Evolutionary conservation across 1,140 invertebrate species (phyloP).

Genomic region (Gonioctena quinquepunctata): DNA sequence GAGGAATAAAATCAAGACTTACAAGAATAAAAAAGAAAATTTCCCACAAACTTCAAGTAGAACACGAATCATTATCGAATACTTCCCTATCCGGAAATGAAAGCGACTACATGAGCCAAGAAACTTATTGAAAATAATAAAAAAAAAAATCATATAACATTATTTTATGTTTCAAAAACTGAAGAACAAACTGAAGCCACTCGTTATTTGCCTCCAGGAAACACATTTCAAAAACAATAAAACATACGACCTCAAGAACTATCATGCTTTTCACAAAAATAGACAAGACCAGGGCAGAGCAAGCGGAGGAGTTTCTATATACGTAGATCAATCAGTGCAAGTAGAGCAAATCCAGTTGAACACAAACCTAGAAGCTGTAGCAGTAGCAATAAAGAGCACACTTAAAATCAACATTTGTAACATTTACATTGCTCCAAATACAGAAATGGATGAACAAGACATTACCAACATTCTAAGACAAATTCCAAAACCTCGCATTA

Average conservation of each 20-base stretch:
- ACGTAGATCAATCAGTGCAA: neutral
- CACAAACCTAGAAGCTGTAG: conserved; percentile 5
- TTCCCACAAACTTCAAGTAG: no score
- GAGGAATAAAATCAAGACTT: no score
- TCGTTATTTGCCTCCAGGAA: conserved; percentile 19
- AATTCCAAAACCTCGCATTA: neutral
- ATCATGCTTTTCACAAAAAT: neutral
- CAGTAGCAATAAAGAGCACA: neutral
- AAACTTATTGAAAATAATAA: no score
- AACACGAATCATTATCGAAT: no score
- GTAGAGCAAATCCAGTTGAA: neutral
- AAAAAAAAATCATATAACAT: no score
- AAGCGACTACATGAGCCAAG: no score
- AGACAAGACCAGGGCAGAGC: neutral
- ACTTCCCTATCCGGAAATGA: no score
- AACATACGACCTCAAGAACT: conserved; percentile 10
- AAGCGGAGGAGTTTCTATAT: neutral
- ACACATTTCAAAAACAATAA: conserved; percentile 2
- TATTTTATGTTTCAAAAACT: no score
- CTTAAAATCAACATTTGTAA: neutral
- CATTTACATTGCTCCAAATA: conserved; percentile 10
- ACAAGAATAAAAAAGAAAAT: no score
- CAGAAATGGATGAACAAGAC: neutral
- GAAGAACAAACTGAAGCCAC: no score
- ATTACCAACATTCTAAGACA: neutral